Conservation (phyloP, 2,888 invertebrate species). For the Antheraea yamamai region DNA sequence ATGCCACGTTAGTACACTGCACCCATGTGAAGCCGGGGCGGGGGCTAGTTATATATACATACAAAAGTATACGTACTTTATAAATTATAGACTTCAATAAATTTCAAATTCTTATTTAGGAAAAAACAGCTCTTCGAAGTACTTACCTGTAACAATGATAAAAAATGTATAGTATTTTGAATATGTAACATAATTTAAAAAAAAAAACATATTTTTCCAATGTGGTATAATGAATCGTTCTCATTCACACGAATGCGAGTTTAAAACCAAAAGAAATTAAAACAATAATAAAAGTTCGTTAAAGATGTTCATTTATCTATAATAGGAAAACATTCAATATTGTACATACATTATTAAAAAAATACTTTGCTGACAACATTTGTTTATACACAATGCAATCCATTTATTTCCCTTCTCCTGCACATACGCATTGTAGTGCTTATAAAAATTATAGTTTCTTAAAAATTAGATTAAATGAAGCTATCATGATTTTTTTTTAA, state of each 20-base stretch:
- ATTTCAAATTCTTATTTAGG: background rate
- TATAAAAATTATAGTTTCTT: too few relatives aligned
- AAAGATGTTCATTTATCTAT: background rate
- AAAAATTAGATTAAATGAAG: too few relatives aligned
- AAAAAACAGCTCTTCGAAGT: background rate
- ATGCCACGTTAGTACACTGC: too few relatives aligned
- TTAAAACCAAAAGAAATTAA: background rate
- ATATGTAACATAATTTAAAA: background rate
- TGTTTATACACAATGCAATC: too few relatives aligned
- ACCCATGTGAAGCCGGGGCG: too few relatives aligned
- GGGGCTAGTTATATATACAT: too few relatives aligned
- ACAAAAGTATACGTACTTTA: background rate
- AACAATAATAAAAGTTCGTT: background rate
- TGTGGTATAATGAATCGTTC: background rate
- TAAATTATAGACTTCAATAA: background rate
- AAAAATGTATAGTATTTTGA: background rate
- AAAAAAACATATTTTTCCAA: background rate
- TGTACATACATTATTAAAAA: too few relatives aligned
- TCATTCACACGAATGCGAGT: too few relatives aligned
- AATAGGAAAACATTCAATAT: background rate
- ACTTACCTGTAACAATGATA: constrained; percentile 3
- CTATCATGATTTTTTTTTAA: too few relatives aligned
- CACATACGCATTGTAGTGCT: too few relatives aligned
- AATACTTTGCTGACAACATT: too few relatives aligned
- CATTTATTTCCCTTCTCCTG: too few relatives aligned